Percentiles rank a stretch among this genome's conserved stretches.
These are phyloP conservation scores for Darevskia nairensis DNA, from an alignment of 2,797 vertebrate genomes.

Conservation along the genomic window DNA sequence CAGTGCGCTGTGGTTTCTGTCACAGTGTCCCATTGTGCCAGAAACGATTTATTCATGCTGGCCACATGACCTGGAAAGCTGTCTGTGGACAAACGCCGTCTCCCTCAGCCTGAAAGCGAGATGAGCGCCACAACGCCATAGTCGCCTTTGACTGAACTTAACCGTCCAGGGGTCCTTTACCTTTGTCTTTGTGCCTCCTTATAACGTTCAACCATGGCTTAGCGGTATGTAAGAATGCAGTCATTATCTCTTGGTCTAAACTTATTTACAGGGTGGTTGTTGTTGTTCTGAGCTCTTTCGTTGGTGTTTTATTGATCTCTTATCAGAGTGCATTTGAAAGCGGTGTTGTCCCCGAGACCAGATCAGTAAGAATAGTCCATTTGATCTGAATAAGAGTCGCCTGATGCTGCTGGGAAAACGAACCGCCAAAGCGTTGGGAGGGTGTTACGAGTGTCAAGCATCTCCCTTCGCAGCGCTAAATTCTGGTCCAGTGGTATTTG, in stretches of 20 bases:
- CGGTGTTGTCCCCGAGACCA: not conserved
- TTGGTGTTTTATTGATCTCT: not conserved
- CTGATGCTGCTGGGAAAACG: constrained; percentile 67
- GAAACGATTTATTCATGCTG: too few species aligned
- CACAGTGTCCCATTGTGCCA: too few species aligned
- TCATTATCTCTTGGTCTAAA: not conserved
- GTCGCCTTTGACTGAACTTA: too few species aligned
- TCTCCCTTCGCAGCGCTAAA: constrained; percentile 55
- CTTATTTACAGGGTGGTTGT: not conserved
- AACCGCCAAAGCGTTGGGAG: constrained; percentile 57
- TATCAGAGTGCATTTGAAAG: not conserved
- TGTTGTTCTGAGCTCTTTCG: not conserved
- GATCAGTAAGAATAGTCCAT: not conserved
- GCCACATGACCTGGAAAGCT: too few species aligned
- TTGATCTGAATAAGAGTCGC: constrained; percentile 63
- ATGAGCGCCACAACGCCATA: too few species aligned
- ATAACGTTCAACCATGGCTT: not conserved
- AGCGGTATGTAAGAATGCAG: not conserved
- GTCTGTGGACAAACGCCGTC: too few species aligned
- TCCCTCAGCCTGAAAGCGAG: too few species aligned
- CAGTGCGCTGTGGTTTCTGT: too few species aligned
- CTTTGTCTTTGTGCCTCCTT: not conserved
- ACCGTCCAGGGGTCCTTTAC: too few species aligned
- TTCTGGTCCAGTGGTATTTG: constrained; percentile 58
- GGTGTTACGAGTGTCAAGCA: constrained; percentile 46